These are phyloP conservation scores for Trichomalopsis sarcophagae DNA, from an alignment of 1,140 invertebrate genomes.

Conservation along the genomic window DNA sequence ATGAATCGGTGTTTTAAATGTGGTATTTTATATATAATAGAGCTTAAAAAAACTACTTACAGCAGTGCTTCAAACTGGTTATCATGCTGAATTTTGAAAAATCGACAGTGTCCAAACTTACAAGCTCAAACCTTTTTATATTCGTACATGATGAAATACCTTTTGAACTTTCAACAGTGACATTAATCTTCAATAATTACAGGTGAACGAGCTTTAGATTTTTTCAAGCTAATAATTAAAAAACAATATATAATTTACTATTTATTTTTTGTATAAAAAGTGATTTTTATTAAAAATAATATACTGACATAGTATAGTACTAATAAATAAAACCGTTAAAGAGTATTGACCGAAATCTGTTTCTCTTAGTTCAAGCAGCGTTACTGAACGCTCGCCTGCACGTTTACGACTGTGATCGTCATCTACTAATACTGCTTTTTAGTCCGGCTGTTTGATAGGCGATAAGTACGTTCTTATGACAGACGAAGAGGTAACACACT, in stretches of 20 bases:
- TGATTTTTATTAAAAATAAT: too few species aligned
- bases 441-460: constrained; percentile 21
- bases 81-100: constrained; percentile 38
- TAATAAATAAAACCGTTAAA: too few species aligned
- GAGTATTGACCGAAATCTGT: too few species aligned
- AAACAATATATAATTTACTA: too few species aligned
- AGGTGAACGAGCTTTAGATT: neutral
- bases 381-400: neutral
- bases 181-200: neutral
- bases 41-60: constrained; percentile 32
- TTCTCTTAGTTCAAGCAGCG: neutral
- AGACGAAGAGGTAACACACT: neutral
- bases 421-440: constrained; percentile 17
- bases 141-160: constrained; percentile 45
- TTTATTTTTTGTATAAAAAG: too few species aligned
- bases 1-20: too few species aligned
- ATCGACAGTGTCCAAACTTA: neutral
- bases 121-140: constrained; percentile 43
- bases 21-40: neutral
- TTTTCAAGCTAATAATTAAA: neutral
- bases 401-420: constrained; percentile 11
- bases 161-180: constrained; percentile 36
- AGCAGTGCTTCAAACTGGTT: constrained; percentile 27
- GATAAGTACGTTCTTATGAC: constrained; percentile 26
- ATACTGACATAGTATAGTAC: too few species aligned